Conservation (phyloP, 2,113 vertebrate species). For the Propithecus coquereli region DNA sequence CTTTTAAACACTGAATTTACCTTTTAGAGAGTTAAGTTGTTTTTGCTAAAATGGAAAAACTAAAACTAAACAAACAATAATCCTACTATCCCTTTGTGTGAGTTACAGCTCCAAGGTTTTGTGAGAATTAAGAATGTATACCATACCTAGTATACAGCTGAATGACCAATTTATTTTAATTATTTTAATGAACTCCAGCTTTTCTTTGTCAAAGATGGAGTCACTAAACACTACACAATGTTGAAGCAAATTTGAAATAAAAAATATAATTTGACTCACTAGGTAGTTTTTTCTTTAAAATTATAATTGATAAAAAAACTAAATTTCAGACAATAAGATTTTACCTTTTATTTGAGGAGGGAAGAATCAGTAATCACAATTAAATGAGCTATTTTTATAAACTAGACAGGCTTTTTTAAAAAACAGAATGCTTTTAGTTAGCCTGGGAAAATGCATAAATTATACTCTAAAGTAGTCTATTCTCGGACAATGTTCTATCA, state of each 20-base stretch:
- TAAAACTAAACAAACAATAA: slow-evolving; percentile 10
- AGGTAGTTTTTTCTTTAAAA: slow-evolving; percentile 17
- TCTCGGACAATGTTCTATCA: background rate
- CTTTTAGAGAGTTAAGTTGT: background rate
- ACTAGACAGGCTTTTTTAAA: background rate
- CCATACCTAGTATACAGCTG: background rate
- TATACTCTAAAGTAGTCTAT: background rate
- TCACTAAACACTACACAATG: background rate
- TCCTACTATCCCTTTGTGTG: background rate
- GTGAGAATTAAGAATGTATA: background rate
- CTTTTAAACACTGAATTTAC: background rate
- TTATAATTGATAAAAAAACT: background rate
- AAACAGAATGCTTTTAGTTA: slow-evolving; percentile 18
- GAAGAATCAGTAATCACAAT: background rate
- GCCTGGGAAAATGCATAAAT: background rate
- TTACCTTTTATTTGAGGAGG: background rate
- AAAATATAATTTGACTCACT: background rate
- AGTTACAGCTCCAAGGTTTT: background rate
- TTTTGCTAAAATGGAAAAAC: background rate
- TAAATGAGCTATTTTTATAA: slow-evolving; percentile 34
- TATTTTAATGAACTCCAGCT: background rate
- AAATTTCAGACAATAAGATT: background rate
- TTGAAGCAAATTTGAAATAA: slow-evolving; percentile 35
- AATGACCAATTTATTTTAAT: background rate
- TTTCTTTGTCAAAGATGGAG: background rate